Percentiles rank a stretch among this genome's conserved stretches.
phyloP scores from a whole-genome alignment of 2,797 vertebrate genomes.

The Epinephelus awoara region DNA sequence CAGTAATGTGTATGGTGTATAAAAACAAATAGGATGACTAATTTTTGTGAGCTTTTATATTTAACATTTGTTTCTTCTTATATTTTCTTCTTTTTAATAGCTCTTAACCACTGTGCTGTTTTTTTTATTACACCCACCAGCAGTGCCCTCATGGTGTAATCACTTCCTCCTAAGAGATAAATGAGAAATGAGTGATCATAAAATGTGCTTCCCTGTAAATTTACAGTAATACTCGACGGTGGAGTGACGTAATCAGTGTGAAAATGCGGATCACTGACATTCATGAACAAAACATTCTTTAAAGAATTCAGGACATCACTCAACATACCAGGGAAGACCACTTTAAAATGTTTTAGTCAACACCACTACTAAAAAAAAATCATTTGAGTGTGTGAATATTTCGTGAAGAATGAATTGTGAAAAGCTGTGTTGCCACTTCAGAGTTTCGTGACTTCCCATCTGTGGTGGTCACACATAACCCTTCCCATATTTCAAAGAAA shows the following conservation, averaged over 20 bases:
- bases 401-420: conserved; percentile 1
- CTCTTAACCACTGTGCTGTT: too few species aligned
- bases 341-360: not conserved
- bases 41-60: not conserved
- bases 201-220: conserved; percentile 22
- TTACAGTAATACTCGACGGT: not conserved
- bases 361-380: not conserved
- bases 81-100: too few species aligned
- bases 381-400: not conserved
- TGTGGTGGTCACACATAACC: conserved; percentile 33
- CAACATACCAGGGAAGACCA: not conserved
- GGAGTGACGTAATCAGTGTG: not conserved
- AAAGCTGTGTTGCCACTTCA: conserved; percentile 15
- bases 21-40: not conserved
- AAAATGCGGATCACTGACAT: not conserved
- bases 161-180: not conserved
- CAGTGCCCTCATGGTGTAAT: not conserved
- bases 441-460: conserved; percentile 30
- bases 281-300: conserved; percentile 23
- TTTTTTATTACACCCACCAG: too few species aligned
- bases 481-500: conserved; percentile 50
- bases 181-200: not conserved
- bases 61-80: not conserved
- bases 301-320: conserved; percentile 7
- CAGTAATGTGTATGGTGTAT: not conserved